phyloP scores from a whole-genome alignment of 2,797 vertebrate species.

The Enteromius afrohamiltoni region DNA sequence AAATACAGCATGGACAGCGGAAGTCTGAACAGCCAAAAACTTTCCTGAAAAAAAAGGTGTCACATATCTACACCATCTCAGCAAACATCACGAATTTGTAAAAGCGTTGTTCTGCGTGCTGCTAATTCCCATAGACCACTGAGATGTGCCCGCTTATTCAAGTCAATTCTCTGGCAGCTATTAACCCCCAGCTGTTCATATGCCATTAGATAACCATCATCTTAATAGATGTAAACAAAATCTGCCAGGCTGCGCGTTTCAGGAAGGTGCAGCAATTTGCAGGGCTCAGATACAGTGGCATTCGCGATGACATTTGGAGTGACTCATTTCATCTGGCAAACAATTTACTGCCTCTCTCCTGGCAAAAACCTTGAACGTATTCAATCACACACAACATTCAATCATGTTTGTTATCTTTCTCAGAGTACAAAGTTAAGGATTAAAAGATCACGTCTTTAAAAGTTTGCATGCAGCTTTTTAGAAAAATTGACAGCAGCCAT shows the following conservation, averaged over 20 bases:
- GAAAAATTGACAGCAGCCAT: background rate
- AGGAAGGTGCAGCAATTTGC: constrained; percentile 54
- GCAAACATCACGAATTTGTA: constrained; percentile 36
- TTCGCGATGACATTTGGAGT: constrained; percentile 54
- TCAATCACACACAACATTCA: constrained; percentile 53
- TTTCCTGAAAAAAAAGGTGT: constrained; percentile 22
- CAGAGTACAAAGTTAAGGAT: constrained; percentile 32
- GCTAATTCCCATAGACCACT: constrained; percentile 40
- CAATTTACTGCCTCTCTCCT: constrained; percentile 48
- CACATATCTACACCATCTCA: constrained; percentile 33
- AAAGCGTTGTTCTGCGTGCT: constrained; percentile 9
- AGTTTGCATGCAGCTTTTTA: constrained; percentile 12
- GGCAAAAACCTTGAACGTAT: constrained; percentile 58
- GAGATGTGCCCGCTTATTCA: constrained; percentile 48
- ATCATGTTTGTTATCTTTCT: constrained; percentile 46
- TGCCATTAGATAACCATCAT: constrained; percentile 64
- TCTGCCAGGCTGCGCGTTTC: constrained; percentile 53
- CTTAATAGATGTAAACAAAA: constrained; percentile 66
- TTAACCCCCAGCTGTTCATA: constrained; percentile 63
- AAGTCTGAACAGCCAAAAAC: constrained; percentile 12
- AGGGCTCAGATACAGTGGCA: constrained; percentile 46
- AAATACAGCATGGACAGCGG: constrained; percentile 18
- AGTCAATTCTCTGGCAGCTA: constrained; percentile 50
- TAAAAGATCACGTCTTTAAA: constrained; percentile 40
- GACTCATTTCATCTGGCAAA: constrained; percentile 61